Conservation (phyloP, 1,140 invertebrate species). For the Drosophila funebris region DNA sequence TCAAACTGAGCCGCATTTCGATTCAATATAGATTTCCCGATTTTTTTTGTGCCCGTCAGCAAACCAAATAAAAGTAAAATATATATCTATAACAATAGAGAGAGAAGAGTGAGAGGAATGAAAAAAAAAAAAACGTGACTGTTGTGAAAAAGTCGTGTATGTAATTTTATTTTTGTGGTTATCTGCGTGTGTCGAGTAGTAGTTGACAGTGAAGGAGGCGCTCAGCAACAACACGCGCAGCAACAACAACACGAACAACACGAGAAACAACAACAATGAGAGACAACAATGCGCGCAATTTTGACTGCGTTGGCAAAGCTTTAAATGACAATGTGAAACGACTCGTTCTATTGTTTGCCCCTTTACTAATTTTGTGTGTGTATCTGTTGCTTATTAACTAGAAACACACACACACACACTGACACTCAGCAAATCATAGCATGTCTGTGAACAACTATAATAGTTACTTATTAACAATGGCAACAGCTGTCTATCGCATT, state of each 20-base stretch:
- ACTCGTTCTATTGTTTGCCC: slow-evolving; percentile 33
- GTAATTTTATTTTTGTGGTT: slow-evolving; percentile 58
- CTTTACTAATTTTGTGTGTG: slow-evolving; percentile 24
- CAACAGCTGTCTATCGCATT: not conserved
- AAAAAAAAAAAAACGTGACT: slow-evolving; percentile 79
- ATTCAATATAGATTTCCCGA: slow-evolving; percentile 38
- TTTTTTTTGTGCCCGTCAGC: slow-evolving; percentile 67
- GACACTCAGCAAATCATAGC: not conserved
- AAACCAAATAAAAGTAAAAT: slow-evolving; percentile 60
- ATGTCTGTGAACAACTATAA: slow-evolving; percentile 13
- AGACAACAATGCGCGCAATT: slow-evolving; percentile 68
- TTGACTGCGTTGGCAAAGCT: slow-evolving; percentile 63
- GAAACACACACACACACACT: not conserved
- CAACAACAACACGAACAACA: slow-evolving; percentile 37
- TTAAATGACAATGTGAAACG: slow-evolving; percentile 40
- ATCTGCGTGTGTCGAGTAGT: slow-evolving; percentile 58
- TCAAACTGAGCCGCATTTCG: slow-evolving; percentile 50
- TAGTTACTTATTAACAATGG: slow-evolving; percentile 21
- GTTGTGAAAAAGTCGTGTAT: slow-evolving; percentile 77
- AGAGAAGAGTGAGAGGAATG: not conserved
- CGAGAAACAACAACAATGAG: not conserved
- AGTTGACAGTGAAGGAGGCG: slow-evolving; percentile 52
- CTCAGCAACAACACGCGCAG: not conserved
- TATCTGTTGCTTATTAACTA: slow-evolving; percentile 37
- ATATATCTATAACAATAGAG: slow-evolving; percentile 39